Conservation (phyloP, 2,113 vertebrate genomes). For the Paradisaea rubra region DNA sequence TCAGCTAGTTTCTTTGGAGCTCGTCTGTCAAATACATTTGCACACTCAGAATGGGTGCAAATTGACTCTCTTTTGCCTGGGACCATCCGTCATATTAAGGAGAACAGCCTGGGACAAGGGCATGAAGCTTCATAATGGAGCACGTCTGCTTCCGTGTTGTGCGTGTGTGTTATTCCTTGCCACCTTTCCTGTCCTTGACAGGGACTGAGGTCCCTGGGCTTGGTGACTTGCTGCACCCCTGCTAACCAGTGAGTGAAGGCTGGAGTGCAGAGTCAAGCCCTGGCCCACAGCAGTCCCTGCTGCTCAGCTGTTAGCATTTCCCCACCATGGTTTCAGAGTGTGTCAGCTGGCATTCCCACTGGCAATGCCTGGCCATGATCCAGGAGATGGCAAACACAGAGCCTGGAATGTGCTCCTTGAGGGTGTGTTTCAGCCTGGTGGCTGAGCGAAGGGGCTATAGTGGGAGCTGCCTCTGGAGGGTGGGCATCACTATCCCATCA, state of each 20-base stretch:
- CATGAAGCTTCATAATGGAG: neutral
- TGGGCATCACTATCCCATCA: neutral
- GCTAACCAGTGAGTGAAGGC: neutral
- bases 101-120: neutral
- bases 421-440: neutral
- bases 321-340: rapidly evolving
- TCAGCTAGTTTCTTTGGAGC: neutral
- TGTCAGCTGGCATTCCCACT: neutral
- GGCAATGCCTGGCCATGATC: neutral
- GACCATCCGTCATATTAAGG: neutral
- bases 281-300: neutral
- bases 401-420: neutral
- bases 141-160: neutral
- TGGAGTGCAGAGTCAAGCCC: neutral
- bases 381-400: neutral
- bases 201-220: neutral
- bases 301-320: neutral
- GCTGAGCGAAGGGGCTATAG: neutral
- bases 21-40: constrained; percentile 20
- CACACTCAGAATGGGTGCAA: neutral
- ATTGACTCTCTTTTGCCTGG: neutral
- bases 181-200: neutral
- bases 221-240: neutral
- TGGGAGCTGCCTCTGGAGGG: neutral
- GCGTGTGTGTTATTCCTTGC: neutral